A percentile compares a stretch with the other conserved stretches of the same genome.
Conservation (phyloP, 2,797 vertebrate species). For the Falco cherrug region DNA sequence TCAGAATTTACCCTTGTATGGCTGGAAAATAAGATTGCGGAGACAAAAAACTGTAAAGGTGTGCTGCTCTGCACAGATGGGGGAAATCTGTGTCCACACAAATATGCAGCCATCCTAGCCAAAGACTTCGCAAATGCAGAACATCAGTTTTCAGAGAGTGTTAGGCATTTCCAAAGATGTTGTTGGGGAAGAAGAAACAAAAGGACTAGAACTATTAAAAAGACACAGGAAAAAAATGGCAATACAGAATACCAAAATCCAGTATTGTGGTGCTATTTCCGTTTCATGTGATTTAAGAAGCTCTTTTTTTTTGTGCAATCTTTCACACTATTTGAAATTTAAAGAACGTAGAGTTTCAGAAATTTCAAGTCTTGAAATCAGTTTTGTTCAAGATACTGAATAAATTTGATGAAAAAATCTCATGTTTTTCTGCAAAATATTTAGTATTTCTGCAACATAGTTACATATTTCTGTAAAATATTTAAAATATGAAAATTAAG, state of each 20-base stretch:
- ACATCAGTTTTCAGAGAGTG: background rate
- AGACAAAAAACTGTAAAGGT: background rate
- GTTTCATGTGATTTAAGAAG: background rate
- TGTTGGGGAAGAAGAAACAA: background rate
- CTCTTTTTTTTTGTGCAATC: background rate
- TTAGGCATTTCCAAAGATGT: background rate
- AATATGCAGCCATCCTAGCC: background rate
- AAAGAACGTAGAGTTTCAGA: background rate
- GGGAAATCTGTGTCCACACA: background rate
- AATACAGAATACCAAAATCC: background rate
- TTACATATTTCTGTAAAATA: background rate
- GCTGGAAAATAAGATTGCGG: background rate
- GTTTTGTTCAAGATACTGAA: background rate
- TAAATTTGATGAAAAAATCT: background rate
- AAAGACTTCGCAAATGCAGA: background rate
- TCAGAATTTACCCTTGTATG: background rate
- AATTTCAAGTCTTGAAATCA: background rate
- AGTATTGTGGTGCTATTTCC: background rate
- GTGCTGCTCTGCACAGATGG: background rate
- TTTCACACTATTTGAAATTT: background rate
- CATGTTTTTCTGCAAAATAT: background rate
- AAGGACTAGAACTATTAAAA: background rate
- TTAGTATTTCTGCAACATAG: background rate
- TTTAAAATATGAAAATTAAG: background rate
- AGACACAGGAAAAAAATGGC: background rate